Evolutionary conservation across 2,888 invertebrate genomes (phyloP).

Genomic region (Dolichomitus sp.): DNA sequence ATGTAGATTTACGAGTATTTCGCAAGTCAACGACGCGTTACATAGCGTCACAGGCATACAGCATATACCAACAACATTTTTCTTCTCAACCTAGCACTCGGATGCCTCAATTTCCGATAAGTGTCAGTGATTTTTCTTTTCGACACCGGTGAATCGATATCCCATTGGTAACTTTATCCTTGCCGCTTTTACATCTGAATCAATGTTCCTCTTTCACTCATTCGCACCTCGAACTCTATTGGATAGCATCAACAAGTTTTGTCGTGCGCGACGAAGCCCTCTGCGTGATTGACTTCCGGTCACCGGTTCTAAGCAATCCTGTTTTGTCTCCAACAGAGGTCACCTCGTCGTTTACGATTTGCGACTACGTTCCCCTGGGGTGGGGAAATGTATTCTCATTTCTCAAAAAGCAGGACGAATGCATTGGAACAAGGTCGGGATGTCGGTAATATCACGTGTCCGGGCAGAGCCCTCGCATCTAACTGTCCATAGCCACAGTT

Average conservation of each 20-base stretch:
- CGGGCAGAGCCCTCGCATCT: background rate
- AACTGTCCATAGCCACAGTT: constrained; percentile 1
- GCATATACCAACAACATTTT: background rate
- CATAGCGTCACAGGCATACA: background rate
- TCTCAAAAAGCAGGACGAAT: constrained; percentile 9
- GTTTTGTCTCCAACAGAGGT: background rate
- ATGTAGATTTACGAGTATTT: constrained; percentile 35
- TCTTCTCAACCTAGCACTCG: constrained; percentile 7
- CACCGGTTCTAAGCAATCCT: background rate
- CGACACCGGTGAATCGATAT: constrained; percentile 58
- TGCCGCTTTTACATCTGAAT: constrained; percentile 40
- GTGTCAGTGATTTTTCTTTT: constrained; percentile 54
- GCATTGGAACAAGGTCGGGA: background rate
- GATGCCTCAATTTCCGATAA: constrained; percentile 46
- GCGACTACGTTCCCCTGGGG: background rate
- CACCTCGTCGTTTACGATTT: constrained; percentile 6
- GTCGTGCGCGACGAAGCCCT: constrained; percentile 29
- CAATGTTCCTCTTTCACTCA: constrained; percentile 19
- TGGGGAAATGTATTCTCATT: constrained; percentile 35
- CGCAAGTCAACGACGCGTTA: constrained; percentile 46
- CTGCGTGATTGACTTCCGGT: constrained; percentile 28
- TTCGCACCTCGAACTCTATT: background rate
- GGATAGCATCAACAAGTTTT: constrained; percentile 5
- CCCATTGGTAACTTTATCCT: constrained; percentile 51
- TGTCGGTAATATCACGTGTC: constrained; percentile 10